Evolutionary conservation across 2,888 invertebrate genomes (phyloP).

Genomic region (Hemithea aestivaria): DNA sequence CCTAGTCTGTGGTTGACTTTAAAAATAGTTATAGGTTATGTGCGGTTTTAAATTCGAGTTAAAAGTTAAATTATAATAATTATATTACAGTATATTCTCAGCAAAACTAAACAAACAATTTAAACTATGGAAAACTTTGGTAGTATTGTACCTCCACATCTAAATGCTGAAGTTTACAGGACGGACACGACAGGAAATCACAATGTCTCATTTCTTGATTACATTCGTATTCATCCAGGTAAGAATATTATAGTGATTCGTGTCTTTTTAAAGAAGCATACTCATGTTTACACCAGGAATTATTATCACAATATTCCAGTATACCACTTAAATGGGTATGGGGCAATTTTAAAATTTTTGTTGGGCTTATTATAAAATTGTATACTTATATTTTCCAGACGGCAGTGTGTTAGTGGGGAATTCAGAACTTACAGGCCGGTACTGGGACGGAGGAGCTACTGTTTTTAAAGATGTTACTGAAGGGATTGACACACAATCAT

Average conservation of each 20-base stretch:
- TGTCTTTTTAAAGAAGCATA: too few relatives aligned
- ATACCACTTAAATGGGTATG: too few relatives aligned
- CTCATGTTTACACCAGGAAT: not conserved
- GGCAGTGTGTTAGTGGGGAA: conserved; percentile 63
- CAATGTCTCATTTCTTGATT: conserved; percentile 58
- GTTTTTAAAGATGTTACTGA: conserved; percentile 47
- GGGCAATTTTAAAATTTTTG: too few relatives aligned
- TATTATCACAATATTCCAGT: too few relatives aligned
- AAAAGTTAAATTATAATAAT: too few relatives aligned
- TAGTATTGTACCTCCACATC: conserved; percentile 64
- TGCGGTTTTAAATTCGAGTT: too few relatives aligned
- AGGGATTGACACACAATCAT: conserved; percentile 33
- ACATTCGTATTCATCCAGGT: conserved; percentile 58
- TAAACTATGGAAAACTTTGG: conserved; percentile 54
- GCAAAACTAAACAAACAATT: conserved; percentile 7
- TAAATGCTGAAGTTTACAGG: conserved; percentile 71
- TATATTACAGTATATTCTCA: too few relatives aligned
- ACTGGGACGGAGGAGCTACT: conserved; percentile 67
- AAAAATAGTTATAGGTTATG: too few relatives aligned
- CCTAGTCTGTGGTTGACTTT: too few relatives aligned
- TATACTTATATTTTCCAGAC: too few relatives aligned
- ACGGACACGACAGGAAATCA: conserved; percentile 57
- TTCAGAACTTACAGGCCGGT: conserved; percentile 69
- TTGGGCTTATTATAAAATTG: too few relatives aligned
- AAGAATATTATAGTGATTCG: conserved; percentile 7